A percentile compares a stretch with the other conserved stretches of the same genome.
Evolutionary conservation across 2,888 invertebrate species (phyloP).

Genomic region (Seladonia tumulorum): DNA sequence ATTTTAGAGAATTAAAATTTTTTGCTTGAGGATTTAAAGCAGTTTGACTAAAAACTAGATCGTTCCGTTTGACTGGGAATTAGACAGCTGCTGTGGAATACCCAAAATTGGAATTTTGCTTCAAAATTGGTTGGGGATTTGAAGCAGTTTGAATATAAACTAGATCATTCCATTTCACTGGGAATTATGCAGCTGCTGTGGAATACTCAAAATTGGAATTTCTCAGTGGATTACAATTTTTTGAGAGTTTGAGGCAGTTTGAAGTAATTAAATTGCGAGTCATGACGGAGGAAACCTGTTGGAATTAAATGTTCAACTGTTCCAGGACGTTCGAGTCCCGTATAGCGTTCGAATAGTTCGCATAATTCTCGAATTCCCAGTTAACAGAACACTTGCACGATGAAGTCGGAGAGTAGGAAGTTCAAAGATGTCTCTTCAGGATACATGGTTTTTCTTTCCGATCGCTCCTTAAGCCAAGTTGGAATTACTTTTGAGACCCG

Average conservation of each 20-base stretch:
- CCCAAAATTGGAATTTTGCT: no score
- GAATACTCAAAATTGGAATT: no score
- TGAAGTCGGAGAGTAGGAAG: not conserved
- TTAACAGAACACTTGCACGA: not conserved
- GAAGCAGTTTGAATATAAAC: no score
- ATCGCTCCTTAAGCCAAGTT: constrained; percentile 12
- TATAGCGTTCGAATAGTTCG: not conserved
- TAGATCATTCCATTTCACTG: no score
- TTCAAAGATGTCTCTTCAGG: not conserved
- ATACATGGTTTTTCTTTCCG: constrained; percentile 15
- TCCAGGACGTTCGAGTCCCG: not conserved
- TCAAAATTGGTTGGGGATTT: not conserved
- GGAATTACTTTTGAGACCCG: constrained; percentile 12
- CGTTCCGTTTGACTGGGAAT: no score
- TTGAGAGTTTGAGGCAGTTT: no score
- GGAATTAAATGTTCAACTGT: not conserved
- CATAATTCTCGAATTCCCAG: not conserved
- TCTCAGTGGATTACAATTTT: no score
- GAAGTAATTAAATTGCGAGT: not conserved
- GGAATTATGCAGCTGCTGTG: no score
- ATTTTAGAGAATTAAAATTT: no score
- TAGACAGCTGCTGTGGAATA: no score
- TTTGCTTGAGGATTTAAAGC: not conserved
- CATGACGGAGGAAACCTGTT: not conserved
- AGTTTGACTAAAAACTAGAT: no score